These are phyloP conservation scores for Hypotaenidia philippensis DNA, from an alignment of 2,797 vertebrate species.

Conservation along the genomic window DNA sequence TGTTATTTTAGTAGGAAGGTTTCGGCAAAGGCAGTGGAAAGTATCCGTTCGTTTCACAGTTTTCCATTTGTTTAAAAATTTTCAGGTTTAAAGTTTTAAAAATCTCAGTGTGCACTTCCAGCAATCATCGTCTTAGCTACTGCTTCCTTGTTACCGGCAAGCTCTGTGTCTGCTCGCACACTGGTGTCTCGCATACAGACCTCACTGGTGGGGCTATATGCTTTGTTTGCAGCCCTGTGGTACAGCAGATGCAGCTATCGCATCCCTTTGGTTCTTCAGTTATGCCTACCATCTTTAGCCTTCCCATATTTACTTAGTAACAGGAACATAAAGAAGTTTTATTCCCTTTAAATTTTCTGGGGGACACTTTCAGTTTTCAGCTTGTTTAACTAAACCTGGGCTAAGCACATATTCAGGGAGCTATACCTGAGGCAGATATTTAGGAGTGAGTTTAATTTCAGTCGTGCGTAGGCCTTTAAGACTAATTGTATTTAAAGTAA, in stretches of 20 bases:
- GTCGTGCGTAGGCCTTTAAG: background rate
- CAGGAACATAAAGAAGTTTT: background rate
- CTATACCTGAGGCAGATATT: background rate
- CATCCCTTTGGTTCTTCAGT: background rate
- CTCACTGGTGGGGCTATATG: background rate
- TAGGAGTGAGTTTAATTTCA: background rate
- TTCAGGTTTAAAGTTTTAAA: background rate
- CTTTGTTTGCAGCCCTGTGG: background rate
- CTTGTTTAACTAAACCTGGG: background rate
- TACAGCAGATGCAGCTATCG: background rate
- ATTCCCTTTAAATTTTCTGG: background rate
- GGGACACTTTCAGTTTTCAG: background rate
- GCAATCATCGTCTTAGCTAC: background rate
- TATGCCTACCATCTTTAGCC: background rate
- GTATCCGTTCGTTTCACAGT: background rate
- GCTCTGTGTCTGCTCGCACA: background rate
- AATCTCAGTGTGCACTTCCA: background rate
- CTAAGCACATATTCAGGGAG: background rate
- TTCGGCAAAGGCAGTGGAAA: constrained; percentile 1
- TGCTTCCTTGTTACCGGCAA: background rate
- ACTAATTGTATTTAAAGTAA: background rate
- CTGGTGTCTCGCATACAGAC: rapidly evolving
- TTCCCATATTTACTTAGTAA: background rate
- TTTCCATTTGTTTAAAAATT: background rate
- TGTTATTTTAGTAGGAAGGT: background rate